Conservation (phyloP, 37 sponge, comb jelly and placozoan genomes). For the Trichoplax adhaerens region DNA sequence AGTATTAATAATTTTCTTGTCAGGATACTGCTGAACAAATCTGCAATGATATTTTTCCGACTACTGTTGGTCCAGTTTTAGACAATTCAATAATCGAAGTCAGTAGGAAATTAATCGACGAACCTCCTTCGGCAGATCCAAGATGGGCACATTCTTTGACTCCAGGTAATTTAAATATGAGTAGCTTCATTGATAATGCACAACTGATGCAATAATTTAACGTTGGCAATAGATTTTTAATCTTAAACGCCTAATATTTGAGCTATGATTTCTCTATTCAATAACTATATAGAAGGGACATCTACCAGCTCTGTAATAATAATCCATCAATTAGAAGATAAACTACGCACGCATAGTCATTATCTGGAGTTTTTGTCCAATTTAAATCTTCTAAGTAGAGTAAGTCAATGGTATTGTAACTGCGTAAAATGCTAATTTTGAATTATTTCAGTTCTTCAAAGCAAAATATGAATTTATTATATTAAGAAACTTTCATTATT, state of each 20-base stretch:
- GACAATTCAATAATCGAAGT: conserved; percentile 34
- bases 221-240: no score
- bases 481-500: background rate
- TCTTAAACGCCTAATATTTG: no score
- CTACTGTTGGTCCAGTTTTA: no score
- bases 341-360: conserved; percentile 36
- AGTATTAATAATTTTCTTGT: no score
- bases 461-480: no score
- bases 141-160: conserved; percentile 16
- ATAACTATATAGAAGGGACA: background rate
- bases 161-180: no score
- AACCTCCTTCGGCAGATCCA: conserved; percentile 41
- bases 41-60: no score
- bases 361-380: conserved; percentile 40
- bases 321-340: conserved; percentile 59
- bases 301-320: conserved; percentile 35
- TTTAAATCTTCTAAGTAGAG: conserved; percentile 27
- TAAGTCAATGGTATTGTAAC: background rate
- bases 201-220: no score
- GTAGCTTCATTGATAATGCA: no score
- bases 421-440: no score
- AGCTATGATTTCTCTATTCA: background rate
- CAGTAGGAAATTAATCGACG: conserved; percentile 44
- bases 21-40: no score
- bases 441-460: no score